Evolutionary conservation across 30 jellyfish, hydroid and myxozoan genomes (phyloP).

Genomic region (Sanderia malayensis): DNA sequence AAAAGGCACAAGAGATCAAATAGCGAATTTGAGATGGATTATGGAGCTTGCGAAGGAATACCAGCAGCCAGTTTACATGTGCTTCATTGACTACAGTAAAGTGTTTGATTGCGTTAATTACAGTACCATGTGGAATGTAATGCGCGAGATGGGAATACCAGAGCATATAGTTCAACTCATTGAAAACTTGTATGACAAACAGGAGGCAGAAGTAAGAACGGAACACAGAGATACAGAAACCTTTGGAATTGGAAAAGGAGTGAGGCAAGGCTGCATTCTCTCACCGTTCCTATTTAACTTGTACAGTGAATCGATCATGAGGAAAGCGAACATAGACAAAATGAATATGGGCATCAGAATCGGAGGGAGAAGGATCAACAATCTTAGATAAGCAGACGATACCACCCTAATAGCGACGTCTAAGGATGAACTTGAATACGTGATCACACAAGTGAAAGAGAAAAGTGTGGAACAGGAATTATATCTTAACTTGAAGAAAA

Average conservation of each 20-base stretch:
- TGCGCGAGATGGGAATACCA: constrained; percentile 5
- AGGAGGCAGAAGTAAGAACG: neutral
- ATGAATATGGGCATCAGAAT: constrained; percentile 1
- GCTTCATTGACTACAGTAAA: too few relatives aligned
- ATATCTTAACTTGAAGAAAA: constrained; percentile 1
- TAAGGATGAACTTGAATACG: neutral
- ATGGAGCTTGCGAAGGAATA: too few relatives aligned
- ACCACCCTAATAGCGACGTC: constrained; percentile 21
- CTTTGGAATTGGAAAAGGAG: constrained; percentile 14
- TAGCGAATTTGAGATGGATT: too few relatives aligned
- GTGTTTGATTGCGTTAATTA: constrained; percentile 21
- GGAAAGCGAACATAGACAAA: neutral
- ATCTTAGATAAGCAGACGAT: constrained; percentile 18
- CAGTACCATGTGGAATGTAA: neutral
- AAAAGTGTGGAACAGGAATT: neutral
- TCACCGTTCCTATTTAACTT: constrained; percentile 8
- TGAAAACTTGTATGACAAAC: neutral
- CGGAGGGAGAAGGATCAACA: constrained; percentile 12
- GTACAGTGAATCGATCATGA: neutral
- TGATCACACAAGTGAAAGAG: neutral
- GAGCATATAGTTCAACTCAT: constrained; percentile 1
- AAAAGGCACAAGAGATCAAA: too few relatives aligned
- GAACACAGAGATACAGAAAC: neutral
- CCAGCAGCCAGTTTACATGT: too few relatives aligned
- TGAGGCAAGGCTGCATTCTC: constrained; percentile 17